phyloP scores from a whole-genome alignment of 2,113 vertebrate genomes.

The Tenebrosternarchus preto region DNA sequence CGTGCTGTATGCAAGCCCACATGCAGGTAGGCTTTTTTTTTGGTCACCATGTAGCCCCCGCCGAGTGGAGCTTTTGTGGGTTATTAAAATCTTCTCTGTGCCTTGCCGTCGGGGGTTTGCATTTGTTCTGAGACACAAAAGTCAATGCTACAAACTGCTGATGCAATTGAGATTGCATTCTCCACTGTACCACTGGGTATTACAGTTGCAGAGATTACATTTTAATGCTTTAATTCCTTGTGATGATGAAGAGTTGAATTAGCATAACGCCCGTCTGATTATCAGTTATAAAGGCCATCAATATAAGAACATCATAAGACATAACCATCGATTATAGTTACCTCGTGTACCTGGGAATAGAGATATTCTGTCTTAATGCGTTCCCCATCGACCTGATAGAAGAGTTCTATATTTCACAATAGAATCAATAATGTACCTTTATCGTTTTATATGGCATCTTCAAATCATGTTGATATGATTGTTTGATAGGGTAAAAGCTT shows the following conservation, averaged over 20 bases:
- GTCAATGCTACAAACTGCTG: constrained; percentile 5
- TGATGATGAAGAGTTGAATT: neutral
- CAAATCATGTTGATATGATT: neutral
- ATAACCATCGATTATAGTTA: constrained; percentile 1
- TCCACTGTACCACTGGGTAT: neutral
- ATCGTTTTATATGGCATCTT: neutral
- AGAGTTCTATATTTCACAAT: neutral
- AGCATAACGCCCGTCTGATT: neutral
- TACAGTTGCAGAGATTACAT: neutral
- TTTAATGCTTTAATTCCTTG: neutral
- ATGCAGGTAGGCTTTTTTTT: neutral
- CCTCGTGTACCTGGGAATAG: neutral
- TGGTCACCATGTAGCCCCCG: neutral
- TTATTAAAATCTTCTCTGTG: constrained; percentile 7
- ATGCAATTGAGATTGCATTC: neutral
- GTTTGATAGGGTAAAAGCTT: neutral
- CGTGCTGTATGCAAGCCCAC: neutral
- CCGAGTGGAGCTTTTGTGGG: neutral
- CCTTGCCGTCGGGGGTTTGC: neutral
- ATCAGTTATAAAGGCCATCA: constrained; percentile 13
- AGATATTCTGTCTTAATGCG: constrained; percentile 8
- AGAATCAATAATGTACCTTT: neutral
- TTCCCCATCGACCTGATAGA: constrained; percentile 15
- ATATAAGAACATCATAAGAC: neutral
- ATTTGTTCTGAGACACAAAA: constrained; percentile 10